Conservation (phyloP, 64 coral and sea anemone genomes). For the Montipora cactus region DNA sequence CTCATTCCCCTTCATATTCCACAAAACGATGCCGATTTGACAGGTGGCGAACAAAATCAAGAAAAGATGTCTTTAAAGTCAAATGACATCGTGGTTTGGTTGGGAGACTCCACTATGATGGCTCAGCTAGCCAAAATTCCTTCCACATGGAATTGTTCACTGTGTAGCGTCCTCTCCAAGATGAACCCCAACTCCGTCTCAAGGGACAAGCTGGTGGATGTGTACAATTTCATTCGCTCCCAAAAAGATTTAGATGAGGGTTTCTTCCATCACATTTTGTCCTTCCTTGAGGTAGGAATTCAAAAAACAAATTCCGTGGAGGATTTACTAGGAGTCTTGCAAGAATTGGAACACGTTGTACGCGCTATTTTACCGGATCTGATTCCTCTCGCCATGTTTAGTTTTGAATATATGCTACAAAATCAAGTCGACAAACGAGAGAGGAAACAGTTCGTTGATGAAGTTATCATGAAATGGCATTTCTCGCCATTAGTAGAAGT, state of each 20-base stretch:
- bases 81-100: neutral
- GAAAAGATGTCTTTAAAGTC: neutral
- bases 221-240: neutral
- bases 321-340: neutral
- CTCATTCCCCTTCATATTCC: neutral
- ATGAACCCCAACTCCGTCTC: neutral
- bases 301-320: neutral
- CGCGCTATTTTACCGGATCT: neutral
- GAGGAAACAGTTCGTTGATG: neutral
- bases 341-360: neutral
- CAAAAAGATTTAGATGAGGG: neutral
- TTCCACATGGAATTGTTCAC: accelerated
- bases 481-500: neutral
- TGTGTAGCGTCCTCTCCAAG: neutral
- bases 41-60: neutral
- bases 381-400: neutral
- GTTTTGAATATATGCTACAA: neutral
- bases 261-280: neutral
- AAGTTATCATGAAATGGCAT: neutral
- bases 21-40: neutral
- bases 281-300: neutral
- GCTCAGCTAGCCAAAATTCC: slow-evolving; percentile 3
- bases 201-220: neutral
- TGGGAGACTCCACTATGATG: neutral
- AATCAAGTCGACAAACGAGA: neutral